Evolutionary conservation across 35 echinoderm and acorn worm species (phyloP), one percentile per base, ranked within the genome.

Genomic region (Acanthaster planci): DNA sequence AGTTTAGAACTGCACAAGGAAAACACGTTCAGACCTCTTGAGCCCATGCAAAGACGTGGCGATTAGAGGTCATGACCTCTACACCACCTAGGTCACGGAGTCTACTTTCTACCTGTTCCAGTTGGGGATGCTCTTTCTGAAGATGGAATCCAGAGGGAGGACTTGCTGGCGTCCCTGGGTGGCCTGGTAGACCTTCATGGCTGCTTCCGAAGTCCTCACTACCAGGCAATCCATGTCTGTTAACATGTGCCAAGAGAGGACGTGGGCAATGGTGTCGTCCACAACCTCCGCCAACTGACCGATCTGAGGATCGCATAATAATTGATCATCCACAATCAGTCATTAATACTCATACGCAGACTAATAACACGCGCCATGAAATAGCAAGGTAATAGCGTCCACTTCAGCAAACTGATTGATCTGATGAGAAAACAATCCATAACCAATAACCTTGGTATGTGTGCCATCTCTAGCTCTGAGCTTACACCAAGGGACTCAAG

Each of bases 221-320:
- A 99, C 84, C 14, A 99, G 92, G 59, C 96, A 99, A 31, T 99
- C 96, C 92, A 99, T 91, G 58, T 99, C 96, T 37, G 88, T 60
- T 29, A 55, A 78, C 85, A 99, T 78, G 80, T 93, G 92, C 96
- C 96, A 99, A 1, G 96, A 99, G 7, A 99, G 64, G 0, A 99
- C 87, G 37, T 82, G 77, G 36, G 96, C 96, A 26, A 91, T 75
- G 32, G 84, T 84, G 82, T 93, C 84, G 72, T 99, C 96, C 26
- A 89, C 85, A 52, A 99, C 82, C 56, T 94, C 82, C 0, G 78
- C 88, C 19, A 99, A 52, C 60, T 99, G 92, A 57, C 83, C 89
- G 10, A 99, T 78, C 96, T 99, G 40, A 52, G 51, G 31, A 27
- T 23, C 1, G 8, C 42, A 47, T 47, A 47, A 47, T 47, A n/a